These are phyloP conservation scores for Pterocles orientalis DNA, from an alignment of 2,113 vertebrate genomes.

Conservation along the genomic window DNA sequence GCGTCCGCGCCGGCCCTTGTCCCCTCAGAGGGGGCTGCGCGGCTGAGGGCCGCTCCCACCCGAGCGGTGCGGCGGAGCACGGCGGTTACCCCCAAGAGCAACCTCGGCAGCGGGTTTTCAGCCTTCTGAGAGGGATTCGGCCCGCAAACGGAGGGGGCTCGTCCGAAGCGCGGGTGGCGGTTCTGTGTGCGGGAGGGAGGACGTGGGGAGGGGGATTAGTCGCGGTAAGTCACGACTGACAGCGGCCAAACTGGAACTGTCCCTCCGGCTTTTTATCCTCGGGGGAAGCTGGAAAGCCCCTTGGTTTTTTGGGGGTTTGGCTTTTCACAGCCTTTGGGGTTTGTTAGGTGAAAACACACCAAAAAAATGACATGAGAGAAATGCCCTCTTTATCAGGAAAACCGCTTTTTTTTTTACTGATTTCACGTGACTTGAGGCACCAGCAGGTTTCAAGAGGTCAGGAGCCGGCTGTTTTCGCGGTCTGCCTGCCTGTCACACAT, in stretches of 20 bases:
- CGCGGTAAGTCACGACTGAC: fast-evolving
- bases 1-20: fast-evolving
- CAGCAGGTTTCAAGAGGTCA: background rate
- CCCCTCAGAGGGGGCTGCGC: background rate
- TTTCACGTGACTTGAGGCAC: background rate
- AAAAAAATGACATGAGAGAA: background rate
- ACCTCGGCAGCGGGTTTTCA: too few relatives aligned
- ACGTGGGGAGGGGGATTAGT: too few relatives aligned
- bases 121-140: background rate
- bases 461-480: background rate
- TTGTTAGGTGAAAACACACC: background rate
- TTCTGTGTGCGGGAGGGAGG: too few relatives aligned
- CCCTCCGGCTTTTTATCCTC: background rate
- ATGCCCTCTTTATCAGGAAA: background rate
- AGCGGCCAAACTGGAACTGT: background rate
- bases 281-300: background rate
- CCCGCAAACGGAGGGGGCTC: background rate
- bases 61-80: too few relatives aligned
- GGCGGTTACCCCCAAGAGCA: too few relatives aligned
- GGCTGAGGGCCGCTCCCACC: too few relatives aligned
- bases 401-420: background rate
- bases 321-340: background rate
- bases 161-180: background rate
- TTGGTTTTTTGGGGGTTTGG: background rate
- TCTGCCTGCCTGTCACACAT: fast-evolving